Evolutionary conservation across 2,113 vertebrate species (phyloP), one percentile per base, ranked within the genome.

Genomic region (Poeciliopsis occidentalis): DNA sequence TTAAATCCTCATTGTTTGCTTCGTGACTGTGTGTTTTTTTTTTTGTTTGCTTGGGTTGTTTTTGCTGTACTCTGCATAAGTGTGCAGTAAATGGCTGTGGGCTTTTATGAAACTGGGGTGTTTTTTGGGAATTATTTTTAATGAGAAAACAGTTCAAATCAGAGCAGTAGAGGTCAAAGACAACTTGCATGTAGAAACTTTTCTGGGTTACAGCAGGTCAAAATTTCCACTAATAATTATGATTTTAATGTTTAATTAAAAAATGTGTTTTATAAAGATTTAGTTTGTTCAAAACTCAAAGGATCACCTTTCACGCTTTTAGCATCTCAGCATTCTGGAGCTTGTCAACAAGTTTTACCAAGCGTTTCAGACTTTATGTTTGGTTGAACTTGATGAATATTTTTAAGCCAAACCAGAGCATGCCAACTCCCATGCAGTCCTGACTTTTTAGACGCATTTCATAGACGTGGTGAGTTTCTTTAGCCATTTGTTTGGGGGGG

Each of bases 1-100:
- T 80, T 74, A 61, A 71, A 80, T 39, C 39, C 22, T 64, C 41
- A 31, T 31, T 54, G 17, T 44, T 60, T 68, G 39, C 39, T 69
- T 34, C 51, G 41, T 73, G 30, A 78, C 67, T 66, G 10, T 31
- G 32, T 32, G 17, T 60, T 41, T 65, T 27, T 29, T 17, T 60
- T 41, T 65, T 27, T 71, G 27, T 30, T 57, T 7, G 27, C 54
- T 61, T 30, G n/a, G 60, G 64, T 32, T 34, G 29, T 12, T 17
- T 37, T 30, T 31, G 11, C 26, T 24, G 24, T 17, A 19, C 27
- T 39, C 19, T 61, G 24, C 3, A 12, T 44, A 8, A 12, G 12
- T 71, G 47, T 60, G 47, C 26, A 24, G 4, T 60, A n/a, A 60
- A 61, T 37, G 54, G 37, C 63, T 57, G 31, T 1, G 1, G 51